Evolutionary conservation across 2,888 invertebrate genomes (phyloP), one percentile per base, ranked within the genome.

Genomic region (Sphinx pinastri): DNA sequence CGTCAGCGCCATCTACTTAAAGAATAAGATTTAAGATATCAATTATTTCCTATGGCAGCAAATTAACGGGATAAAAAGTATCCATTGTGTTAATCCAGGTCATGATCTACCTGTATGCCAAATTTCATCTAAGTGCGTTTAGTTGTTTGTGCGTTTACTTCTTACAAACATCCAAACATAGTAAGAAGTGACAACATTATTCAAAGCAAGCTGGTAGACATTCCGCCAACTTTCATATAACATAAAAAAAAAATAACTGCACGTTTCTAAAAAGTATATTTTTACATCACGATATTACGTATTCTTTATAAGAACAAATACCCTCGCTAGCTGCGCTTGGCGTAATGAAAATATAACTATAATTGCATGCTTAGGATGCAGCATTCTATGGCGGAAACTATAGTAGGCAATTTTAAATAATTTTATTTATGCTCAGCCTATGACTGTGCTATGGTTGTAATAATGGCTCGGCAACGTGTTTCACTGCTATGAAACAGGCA

Each of bases 261-360:
- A 63, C 16, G 8, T 47, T 63, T 63, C 47, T 63, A 49, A 49
- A 63, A 63, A 49, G 13, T 49, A 49, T 47, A 19, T 57, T 57
- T 12, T 57, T 25, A 49, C 38, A 4, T 38, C 16, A 47, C 6
- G 19, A 49, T 63, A 63, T 63, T 63, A 63, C 63, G 19, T 25
- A 49, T 47, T 60, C 60, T 60, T 63, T 63, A 63, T 63, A 49
- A 63, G 49, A 19, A 47, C 4, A 19, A 47, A 49, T 63, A 63
- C 49, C 49, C 19, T 10, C 13, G 16, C 49, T 49, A 19, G 47
- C 63, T 19, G 16, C 12, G 63, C 13, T 13, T 16, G 19, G 13
- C 10, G 49, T 63, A 63, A 63, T 63, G 63, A 49, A 63, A 63
- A 63, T 63, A 63, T 63, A 49, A 63, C 13, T 49, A 60, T 60